These are phyloP conservation scores for Mystacornis crossleyi DNA, from an alignment of 2,113 vertebrate species.

Conservation along the genomic window DNA sequence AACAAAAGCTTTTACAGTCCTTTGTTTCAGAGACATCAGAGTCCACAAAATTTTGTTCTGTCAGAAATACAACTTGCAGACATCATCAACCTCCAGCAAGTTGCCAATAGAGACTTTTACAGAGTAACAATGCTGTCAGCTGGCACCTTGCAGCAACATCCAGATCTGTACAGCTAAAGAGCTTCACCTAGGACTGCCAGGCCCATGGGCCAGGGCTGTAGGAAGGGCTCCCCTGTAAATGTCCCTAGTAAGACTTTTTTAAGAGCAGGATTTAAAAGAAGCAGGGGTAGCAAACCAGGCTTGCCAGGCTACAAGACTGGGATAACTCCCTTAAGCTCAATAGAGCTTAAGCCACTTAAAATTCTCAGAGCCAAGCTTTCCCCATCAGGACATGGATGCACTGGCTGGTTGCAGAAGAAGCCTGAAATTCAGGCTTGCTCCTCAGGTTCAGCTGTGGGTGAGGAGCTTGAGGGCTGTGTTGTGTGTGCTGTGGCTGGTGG, in stretches of 20 bases:
- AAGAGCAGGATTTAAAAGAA: not conserved
- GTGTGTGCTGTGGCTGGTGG: not conserved
- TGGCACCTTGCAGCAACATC: not conserved
- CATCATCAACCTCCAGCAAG: not conserved
- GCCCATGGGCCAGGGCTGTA: not conserved
- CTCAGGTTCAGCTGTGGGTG: not conserved
- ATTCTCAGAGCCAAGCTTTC: not conserved
- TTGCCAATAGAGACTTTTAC: not conserved
- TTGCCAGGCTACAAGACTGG: not conserved
- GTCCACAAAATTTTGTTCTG: not conserved
- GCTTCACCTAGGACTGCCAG: not conserved
- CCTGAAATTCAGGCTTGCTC: not conserved
- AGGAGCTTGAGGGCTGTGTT: not conserved
- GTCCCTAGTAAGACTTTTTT: not conserved
- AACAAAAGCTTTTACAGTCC: not conserved
- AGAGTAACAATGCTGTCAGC: not conserved
- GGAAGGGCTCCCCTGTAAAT: not conserved
- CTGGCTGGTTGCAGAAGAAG: not conserved
- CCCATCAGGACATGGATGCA: accelerated
- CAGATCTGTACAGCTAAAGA: not conserved
- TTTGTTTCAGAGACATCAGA: not conserved
- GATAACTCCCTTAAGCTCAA: not conserved
- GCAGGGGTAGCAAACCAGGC: not conserved
- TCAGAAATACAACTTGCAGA: not conserved
- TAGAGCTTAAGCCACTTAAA: not conserved